Conservation (phyloP, 2,797 vertebrate species). For the Rallus crepitans region DNA sequence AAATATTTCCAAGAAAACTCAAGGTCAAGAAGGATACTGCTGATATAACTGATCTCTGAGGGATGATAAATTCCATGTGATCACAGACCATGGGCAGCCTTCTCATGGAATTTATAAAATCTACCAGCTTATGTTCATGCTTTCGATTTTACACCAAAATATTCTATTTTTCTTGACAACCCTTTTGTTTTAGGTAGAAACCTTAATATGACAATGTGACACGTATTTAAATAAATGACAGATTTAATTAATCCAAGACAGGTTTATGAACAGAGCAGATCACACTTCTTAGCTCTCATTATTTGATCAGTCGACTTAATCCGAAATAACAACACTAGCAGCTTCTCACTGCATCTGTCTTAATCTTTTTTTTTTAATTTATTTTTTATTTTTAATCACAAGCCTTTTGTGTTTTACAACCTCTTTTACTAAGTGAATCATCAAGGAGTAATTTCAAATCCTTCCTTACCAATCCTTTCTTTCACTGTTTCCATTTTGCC, state of each 20-base stretch:
- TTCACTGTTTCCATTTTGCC: not conserved
- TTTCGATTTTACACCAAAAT: not conserved
- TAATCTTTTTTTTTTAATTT: not conserved
- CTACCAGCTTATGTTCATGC: not conserved
- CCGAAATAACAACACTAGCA: not conserved
- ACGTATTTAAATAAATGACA: not conserved
- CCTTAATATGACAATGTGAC: not conserved
- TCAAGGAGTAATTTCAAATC: not conserved
- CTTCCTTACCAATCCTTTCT: not conserved
- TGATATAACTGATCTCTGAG: not conserved
- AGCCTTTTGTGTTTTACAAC: not conserved
- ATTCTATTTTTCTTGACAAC: not conserved
- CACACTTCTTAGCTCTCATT: not conserved
- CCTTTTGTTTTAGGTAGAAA: not conserved
- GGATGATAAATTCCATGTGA: not conserved
- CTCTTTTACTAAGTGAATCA: not conserved
- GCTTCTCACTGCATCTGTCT: slow-evolving; percentile 11
- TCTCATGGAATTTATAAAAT: not conserved
- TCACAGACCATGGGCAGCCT: not conserved
- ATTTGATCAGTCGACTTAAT: slow-evolving; percentile 15
- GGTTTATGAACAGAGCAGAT: not conserved
- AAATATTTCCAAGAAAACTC: not conserved
- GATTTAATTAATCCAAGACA: not conserved
- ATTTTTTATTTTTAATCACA: not conserved
- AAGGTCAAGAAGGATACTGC: not conserved